Percentiles rank a stretch among this genome's conserved stretches.
These are phyloP conservation scores for Marcusenius ussheri DNA, from an alignment of 2,113 vertebrate species.

Conservation along the genomic window DNA sequence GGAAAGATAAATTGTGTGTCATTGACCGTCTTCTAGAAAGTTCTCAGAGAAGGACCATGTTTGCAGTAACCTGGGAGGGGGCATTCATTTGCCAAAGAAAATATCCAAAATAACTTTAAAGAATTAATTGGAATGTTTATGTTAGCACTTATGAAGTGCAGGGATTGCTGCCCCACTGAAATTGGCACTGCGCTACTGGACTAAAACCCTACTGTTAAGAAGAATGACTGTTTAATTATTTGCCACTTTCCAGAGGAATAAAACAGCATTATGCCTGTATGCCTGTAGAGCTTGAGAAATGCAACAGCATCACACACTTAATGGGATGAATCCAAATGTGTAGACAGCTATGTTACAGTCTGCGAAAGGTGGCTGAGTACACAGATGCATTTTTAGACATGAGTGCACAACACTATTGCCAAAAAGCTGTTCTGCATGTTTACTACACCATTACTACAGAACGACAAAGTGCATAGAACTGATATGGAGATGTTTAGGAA, in stretches of 20 bases:
- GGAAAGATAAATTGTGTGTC: neutral
- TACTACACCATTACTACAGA: neutral
- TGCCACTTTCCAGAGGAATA: neutral
- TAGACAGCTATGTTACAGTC: neutral
- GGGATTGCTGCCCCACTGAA: neutral
- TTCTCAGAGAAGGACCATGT: neutral
- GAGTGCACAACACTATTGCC: neutral
- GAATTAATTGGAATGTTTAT: neutral
- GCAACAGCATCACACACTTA: neutral
- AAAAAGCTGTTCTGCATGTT: neutral
- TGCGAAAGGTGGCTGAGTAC: neutral
- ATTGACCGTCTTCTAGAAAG: neutral
- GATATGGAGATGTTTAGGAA: neutral
- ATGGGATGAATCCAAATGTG: neutral
- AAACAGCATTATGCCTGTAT: neutral
- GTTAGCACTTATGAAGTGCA: neutral
- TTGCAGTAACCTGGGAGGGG: neutral
- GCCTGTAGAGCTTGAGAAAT: neutral
- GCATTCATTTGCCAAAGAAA: neutral
- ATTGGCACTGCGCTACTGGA: neutral
- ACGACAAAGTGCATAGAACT: neutral
- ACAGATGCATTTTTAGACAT: neutral
- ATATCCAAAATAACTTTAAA: neutral
- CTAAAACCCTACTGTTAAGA: neutral
- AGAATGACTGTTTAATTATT: neutral